These are phyloP conservation scores for Peromyscus polionotus DNA, from an alignment of 2,113 vertebrate genomes.

Conservation along the genomic window DNA sequence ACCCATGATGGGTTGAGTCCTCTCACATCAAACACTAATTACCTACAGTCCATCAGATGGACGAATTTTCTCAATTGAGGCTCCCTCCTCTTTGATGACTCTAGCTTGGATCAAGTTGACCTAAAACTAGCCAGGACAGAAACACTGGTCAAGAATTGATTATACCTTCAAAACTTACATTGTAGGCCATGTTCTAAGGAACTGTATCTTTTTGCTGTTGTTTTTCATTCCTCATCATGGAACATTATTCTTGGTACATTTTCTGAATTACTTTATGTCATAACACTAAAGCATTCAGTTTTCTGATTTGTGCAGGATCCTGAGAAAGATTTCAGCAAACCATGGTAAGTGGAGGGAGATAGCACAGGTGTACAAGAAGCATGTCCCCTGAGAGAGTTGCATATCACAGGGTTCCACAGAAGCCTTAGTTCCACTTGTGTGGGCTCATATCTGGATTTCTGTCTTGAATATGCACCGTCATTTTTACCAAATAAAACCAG, in stretches of 20 bases:
- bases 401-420: no score
- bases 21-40: not conserved
- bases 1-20: no score
- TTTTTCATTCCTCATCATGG: not conserved
- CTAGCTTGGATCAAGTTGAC: not conserved
- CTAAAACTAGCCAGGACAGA: not conserved
- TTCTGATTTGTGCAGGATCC: not conserved
- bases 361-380: accelerated
- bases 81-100: not conserved
- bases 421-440: not conserved
- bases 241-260: not conserved
- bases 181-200: not conserved
- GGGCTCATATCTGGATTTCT: not conserved
- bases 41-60: not conserved
- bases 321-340: not conserved
- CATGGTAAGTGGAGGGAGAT: not conserved
- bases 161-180: not conserved
- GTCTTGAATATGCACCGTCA: not conserved
- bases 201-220: not conserved
- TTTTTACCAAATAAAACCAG: not conserved
- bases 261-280: not conserved
- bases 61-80: not conserved
- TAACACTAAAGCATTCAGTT: not conserved
- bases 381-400: not conserved
- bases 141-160: not conserved